Evolutionary conservation across 2,888 invertebrate genomes (phyloP).

Genomic region (Podabrus alpinus): DNA sequence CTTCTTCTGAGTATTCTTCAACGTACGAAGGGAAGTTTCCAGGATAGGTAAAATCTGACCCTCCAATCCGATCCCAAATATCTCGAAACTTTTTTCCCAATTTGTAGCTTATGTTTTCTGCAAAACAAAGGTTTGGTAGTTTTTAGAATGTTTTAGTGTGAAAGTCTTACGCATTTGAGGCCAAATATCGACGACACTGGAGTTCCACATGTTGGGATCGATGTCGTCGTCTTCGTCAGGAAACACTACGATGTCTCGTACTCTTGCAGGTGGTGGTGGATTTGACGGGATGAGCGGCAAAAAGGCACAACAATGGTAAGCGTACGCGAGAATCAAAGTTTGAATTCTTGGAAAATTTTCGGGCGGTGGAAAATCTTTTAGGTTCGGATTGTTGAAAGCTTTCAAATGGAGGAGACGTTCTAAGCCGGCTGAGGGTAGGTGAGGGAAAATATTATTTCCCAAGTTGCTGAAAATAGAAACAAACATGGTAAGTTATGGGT

Average conservation of each 20-base stretch:
- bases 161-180: slow-evolving; percentile 74
- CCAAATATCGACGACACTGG: slow-evolving; percentile 79
- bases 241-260: slow-evolving; percentile 70
- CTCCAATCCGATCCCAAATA: slow-evolving; percentile 71
- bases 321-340: slow-evolving; percentile 86
- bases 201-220: slow-evolving; percentile 79
- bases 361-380: slow-evolving; percentile 85
- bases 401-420: slow-evolving; percentile 81
- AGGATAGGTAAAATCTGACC: slow-evolving; percentile 71
- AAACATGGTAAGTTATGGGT: not conserved
- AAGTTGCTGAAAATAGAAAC: slow-evolving; percentile 74
- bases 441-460: slow-evolving; percentile 85
- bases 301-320: slow-evolving; percentile 96
- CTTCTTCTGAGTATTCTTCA: slow-evolving; percentile 74
- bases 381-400: slow-evolving; percentile 88
- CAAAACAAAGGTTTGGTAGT: slow-evolving; percentile 28
- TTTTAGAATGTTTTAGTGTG: not conserved
- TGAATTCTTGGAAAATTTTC: slow-evolving; percentile 85
- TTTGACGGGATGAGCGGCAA: slow-evolving; percentile 66
- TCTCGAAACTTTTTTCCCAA: slow-evolving; percentile 72
- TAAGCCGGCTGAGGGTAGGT: slow-evolving; percentile 81
- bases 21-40: slow-evolving; percentile 71
- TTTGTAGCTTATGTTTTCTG: slow-evolving; percentile 75
- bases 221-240: slow-evolving; percentile 69
- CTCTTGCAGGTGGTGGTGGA: slow-evolving; percentile 56